Conservation (phyloP, 2,888 invertebrate species). For the Holacanthella duospinosa region DNA sequence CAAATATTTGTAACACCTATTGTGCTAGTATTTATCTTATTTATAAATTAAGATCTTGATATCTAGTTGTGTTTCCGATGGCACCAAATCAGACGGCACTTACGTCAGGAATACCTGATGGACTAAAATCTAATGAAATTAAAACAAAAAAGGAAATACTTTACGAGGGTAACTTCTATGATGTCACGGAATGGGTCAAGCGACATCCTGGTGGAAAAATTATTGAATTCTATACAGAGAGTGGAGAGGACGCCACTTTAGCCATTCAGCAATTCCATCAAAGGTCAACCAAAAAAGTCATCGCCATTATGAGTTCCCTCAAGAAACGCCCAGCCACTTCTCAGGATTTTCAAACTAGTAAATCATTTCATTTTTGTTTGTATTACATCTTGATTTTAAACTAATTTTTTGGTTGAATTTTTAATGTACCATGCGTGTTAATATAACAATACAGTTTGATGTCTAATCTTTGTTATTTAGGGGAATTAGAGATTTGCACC, state of each 20-base stretch:
- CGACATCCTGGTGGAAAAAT: slow-evolving; percentile 25
- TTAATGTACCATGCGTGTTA: neutral
- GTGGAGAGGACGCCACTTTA: slow-evolving; percentile 22
- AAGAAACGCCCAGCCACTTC: slow-evolving; percentile 16
- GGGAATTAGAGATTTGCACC: no score
- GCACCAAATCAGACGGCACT: no score
- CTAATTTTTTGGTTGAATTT: neutral
- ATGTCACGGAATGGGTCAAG: slow-evolving; percentile 24
- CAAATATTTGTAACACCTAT: no score
- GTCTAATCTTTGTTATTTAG: neutral
- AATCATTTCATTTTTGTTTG: neutral
- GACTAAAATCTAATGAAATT: neutral
- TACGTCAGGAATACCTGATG: no score
- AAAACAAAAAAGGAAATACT: slow-evolving; percentile 18
- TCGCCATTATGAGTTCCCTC: slow-evolving; percentile 23
- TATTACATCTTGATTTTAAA: no score
- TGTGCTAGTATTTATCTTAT: no score
- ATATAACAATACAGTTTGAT: neutral
- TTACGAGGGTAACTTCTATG: slow-evolving; percentile 23
- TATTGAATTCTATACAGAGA: slow-evolving; percentile 21
- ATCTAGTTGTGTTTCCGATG: no score
- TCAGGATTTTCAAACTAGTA: neutral
- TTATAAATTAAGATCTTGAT: no score
- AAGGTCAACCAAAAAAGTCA: slow-evolving; percentile 21
- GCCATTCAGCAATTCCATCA: slow-evolving; percentile 25